Percentiles rank a stretch among this genome's conserved stretches.
These are phyloP conservation scores for Alligator mississippiensis DNA, from an alignment of 2,113 vertebrate genomes.

Conservation along the genomic window DNA sequence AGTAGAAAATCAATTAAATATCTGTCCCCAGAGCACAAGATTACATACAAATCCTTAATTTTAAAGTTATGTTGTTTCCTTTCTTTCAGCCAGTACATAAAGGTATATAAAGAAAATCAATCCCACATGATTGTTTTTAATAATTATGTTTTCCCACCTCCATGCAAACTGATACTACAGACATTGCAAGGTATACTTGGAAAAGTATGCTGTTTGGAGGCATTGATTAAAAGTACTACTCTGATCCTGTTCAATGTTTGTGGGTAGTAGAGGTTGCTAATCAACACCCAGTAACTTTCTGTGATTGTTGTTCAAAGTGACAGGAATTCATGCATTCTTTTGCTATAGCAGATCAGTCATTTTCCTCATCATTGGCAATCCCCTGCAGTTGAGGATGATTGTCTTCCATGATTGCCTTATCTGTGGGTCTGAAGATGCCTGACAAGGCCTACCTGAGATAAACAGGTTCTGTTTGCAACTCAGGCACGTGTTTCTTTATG, in stretches of 20 bases:
- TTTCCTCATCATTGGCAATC: slow-evolving; percentile 7
- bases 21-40: slow-evolving; percentile 43
- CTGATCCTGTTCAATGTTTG: neutral
- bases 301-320: neutral
- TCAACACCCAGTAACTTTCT: slow-evolving; percentile 5
- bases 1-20: slow-evolving; percentile 54
- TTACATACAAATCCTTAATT: slow-evolving; percentile 56
- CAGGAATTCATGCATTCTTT: neutral
- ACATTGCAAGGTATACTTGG: neutral
- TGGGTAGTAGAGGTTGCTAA: neutral
- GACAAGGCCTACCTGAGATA: no score
- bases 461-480: no score
- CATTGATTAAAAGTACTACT: neutral
- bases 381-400: no score
- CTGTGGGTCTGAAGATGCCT: no score
- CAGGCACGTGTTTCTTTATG: no score
- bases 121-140: slow-evolving; percentile 51
- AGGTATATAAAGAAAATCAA: slow-evolving; percentile 65
- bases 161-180: neutral
- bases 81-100: slow-evolving; percentile 37
- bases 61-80: slow-evolving; percentile 50
- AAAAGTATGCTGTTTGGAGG: slow-evolving; percentile 27
- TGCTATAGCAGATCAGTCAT: slow-evolving; percentile 23
- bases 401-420: no score
- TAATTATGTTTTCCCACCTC: neutral